Percentiles rank a stretch among this genome's conserved stretches.
Conservation (phyloP, 2,797 vertebrate species). For the Rachycentron canadum region DNA sequence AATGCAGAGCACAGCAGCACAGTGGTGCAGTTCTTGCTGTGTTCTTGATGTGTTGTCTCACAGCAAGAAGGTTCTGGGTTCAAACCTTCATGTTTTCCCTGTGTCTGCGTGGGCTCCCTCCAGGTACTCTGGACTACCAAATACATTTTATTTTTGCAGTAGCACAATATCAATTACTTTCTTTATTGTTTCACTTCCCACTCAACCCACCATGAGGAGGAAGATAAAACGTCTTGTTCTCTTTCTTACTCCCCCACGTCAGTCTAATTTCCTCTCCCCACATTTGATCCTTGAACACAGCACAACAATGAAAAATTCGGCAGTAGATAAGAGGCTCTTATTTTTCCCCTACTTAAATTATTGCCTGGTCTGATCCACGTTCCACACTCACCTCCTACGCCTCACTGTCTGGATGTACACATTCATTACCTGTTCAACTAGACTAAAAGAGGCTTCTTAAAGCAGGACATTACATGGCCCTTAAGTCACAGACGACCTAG, state of each 20-base stretch:
- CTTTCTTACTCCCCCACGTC: not conserved
- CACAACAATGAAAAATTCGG: constrained; percentile 57
- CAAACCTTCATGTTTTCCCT: too few relatives aligned
- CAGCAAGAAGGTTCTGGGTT: too few relatives aligned
- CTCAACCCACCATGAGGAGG: not conserved
- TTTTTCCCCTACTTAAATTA: constrained; percentile 46
- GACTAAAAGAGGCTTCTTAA: too few relatives aligned
- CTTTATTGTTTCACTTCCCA: not conserved
- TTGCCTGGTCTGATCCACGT: constrained; percentile 32
- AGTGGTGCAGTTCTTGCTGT: too few relatives aligned
- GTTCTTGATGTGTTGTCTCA: too few relatives aligned
- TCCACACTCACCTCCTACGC: not conserved
- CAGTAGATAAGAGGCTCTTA: constrained; percentile 35
- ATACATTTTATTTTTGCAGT: not conserved
- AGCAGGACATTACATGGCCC: too few relatives aligned
- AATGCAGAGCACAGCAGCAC: too few relatives aligned
- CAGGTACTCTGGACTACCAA: too few relatives aligned
- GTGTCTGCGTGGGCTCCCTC: too few relatives aligned
- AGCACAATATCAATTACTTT: not conserved
- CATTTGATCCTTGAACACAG: constrained; percentile 45
- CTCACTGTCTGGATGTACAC: constrained; percentile 37
- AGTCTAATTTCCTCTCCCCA: constrained; percentile 14
- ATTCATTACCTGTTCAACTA: too few relatives aligned
- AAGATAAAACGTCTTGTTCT: not conserved
- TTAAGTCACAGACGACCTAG: too few relatives aligned